Base-by-base conservation (phyloP, 2,888 invertebrate genomes). In the Lysandra coridon region DNA sequence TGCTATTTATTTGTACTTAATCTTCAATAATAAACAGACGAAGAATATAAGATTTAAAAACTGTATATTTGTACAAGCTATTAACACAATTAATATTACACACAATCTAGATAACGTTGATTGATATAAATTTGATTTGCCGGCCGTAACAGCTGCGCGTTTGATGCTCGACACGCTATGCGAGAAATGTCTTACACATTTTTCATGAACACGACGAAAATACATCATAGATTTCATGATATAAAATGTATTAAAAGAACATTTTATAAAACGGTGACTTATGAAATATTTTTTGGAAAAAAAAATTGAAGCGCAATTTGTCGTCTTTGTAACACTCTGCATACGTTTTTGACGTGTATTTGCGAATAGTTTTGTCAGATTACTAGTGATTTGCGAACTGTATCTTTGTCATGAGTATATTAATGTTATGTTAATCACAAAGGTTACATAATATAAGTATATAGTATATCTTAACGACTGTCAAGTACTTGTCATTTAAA, bases 41-140 rank as follows among this genome's bases (percentile, higher is more conserved):
- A 4, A 69, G 69, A 69, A 37, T 12, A 69, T 37, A 12, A 30
- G 12, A 49, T 64, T 64, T 69, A 33, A 33, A 33, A 69, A 69
- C 2, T 69, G 33, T 69, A 14, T 69, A 69, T 69, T 69, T 69
- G 14, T 69, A 37, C 69, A 12, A 17, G 69, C 69, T 69, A 37
- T 69, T 69, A 69, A 69, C 69, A 69, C 37, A 69, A 69, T 69
- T 37, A 69, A 69, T 17, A 69, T 69, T 69, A 14, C 1, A 69
- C 69, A 5, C 33, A 5, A 17, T 69, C 33, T 1, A 69, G 69
- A 69, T 78, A 83, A 84, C 84, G 87, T 91, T 93, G 94, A 94
- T 94, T 93, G 92, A 94, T 93, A 88, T 88, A 86, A 89, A 88
- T 94, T 94, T 93, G 92, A 94, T 94, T 94, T 92, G 92, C 89